Percentiles rank a stretch among this genome's conserved stretches.
Conservation (phyloP, 2,888 invertebrate genomes). For the Ophioninae sp. region DNA sequence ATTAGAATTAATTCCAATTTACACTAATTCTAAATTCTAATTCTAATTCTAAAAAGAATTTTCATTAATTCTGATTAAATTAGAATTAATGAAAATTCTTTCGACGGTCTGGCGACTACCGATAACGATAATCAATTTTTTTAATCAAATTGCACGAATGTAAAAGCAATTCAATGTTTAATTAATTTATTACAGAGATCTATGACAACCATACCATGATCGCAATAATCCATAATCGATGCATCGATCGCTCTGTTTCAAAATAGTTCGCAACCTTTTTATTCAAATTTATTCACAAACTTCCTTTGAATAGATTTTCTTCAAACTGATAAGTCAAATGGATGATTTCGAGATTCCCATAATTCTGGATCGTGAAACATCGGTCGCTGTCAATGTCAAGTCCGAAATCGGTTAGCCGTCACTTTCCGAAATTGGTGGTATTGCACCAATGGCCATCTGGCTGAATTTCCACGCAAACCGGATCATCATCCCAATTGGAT, state of each 20-base stretch:
- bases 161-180: background rate
- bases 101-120: background rate
- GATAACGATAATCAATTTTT: background rate
- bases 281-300: background rate
- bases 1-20: too few species aligned
- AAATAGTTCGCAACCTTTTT: background rate
- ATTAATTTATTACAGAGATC: slow-evolving; percentile 34
- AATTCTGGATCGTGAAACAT: background rate
- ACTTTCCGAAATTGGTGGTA: background rate
- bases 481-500: slow-evolving; percentile 75
- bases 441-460: slow-evolving; percentile 61
- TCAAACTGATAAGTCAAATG: background rate
- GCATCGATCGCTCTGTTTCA: background rate
- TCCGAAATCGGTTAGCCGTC: background rate
- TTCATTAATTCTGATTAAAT: too few species aligned
- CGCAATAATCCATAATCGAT: slow-evolving; percentile 14
- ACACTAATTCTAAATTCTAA: too few species aligned
- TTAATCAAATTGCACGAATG: background rate
- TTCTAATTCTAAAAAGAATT: too few species aligned
- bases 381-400: background rate
- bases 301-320: background rate
- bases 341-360: background rate
- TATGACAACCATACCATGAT: slow-evolving; percentile 56
- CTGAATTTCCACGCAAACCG: slow-evolving; percentile 69
- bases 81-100: too few species aligned